These are phyloP conservation scores for Cydia fagiglandana DNA, from an alignment of 1,140 invertebrate genomes.

Conservation along the genomic window DNA sequence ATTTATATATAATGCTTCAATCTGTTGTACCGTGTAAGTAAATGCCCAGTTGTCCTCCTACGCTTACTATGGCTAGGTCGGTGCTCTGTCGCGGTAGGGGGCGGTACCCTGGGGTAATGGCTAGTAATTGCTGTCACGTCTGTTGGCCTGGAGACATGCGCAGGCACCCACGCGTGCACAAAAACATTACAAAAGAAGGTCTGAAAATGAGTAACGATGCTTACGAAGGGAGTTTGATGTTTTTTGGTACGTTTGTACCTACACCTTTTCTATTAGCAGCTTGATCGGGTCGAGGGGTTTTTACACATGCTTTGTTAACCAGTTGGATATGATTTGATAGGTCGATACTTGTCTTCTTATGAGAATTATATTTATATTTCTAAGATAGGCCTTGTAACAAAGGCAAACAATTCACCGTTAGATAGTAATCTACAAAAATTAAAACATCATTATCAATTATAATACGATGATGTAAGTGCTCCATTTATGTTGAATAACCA, in stretches of 20 bases:
- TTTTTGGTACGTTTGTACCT: no score
- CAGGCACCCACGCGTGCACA: conserved; percentile 45
- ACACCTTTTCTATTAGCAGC: no score
- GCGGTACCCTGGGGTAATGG: conserved; percentile 51
- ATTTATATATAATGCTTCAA: conserved; percentile 4
- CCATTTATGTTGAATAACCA: conserved; percentile 9
- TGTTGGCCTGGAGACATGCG: conserved; percentile 42
- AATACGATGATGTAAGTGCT: conserved; percentile 3
- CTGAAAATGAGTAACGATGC: neutral
- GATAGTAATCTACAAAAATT: neutral
- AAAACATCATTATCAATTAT: conserved; percentile 5
- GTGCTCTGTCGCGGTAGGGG: conserved; percentile 43
- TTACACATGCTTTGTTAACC: no score
- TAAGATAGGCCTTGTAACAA: neutral
- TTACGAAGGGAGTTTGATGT: no score
- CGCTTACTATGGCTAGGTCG: conserved; percentile 37
- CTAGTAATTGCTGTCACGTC: conserved; percentile 52
- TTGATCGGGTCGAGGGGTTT: no score
- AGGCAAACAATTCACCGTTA: neutral
- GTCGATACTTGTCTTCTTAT: no score
- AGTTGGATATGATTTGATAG: no score
- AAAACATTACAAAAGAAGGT: conserved; percentile 37
- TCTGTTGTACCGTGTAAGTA: conserved; percentile 3
- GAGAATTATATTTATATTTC: no score
- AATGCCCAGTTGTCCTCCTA: conserved; percentile 47